A percentile compares a stretch with the other conserved stretches of the same genome.
phyloP scores from a whole-genome alignment of 1,140 invertebrate genomes.

The Rhagoletis zephyria region DNA sequence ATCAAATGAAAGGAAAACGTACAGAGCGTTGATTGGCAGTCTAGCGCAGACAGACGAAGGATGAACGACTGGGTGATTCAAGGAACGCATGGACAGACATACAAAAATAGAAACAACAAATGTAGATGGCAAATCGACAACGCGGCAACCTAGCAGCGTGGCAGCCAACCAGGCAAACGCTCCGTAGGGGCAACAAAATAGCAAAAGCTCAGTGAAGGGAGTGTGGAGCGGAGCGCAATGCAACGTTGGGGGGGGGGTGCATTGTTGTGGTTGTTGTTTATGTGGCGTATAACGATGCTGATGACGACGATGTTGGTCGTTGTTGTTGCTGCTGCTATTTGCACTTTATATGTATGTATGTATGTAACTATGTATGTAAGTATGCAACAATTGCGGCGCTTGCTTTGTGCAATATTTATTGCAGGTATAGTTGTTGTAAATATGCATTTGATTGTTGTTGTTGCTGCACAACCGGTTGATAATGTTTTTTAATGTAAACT shows the following conservation, averaged over 20 bases:
- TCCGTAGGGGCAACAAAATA: constrained; percentile 36
- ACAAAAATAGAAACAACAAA: constrained; percentile 10
- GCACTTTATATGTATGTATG: background rate
- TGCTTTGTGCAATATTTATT: constrained; percentile 1
- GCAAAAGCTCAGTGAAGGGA: background rate
- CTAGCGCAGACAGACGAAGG: background rate
- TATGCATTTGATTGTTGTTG: background rate
- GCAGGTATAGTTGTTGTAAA: background rate
- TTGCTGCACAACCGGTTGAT: background rate
- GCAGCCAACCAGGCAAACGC: constrained; percentile 10
- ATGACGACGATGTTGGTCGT: background rate
- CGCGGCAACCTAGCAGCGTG: constrained; percentile 13
- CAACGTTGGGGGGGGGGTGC: background rate
- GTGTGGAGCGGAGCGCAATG: background rate
- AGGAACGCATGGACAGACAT: constrained; percentile 14
- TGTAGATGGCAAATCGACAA: constrained; percentile 13
- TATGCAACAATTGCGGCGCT: background rate
- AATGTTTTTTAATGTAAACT: too few species aligned
- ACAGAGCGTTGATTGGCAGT: background rate
- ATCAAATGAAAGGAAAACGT: constrained; percentile 28
- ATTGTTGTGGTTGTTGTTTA: constrained; percentile 15
- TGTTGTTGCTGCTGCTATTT: constrained; percentile 1
- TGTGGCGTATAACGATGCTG: background rate
- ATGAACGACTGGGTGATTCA: background rate
- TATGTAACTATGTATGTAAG: too few species aligned